Evolutionary conservation across 1,140 invertebrate genomes (phyloP), one percentile per base, ranked within the genome.

Genomic region (Bombus soroeensis): DNA sequence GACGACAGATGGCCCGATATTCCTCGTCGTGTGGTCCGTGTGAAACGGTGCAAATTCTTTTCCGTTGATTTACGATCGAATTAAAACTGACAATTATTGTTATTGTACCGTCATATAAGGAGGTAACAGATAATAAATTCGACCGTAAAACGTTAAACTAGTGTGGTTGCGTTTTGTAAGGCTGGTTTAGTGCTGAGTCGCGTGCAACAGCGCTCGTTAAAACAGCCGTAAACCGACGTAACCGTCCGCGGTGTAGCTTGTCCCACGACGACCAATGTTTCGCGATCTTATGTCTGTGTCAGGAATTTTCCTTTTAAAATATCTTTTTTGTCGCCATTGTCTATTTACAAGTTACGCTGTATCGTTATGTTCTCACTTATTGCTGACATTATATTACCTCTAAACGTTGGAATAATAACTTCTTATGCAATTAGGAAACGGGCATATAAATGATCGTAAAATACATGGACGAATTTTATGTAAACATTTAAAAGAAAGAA

Each of bases 111-210:
- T 95, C 93, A 94, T 95, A 94, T 94, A 94, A 95, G 94, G 92
- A 95, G 94, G 93, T 94, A 95, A 94, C 94, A 95, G 94, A 95
- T 95, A 95, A 95, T 95, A 95, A 95, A 95, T 95, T 94, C 90
- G 90, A 91, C 91, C 94, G 92, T 95, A 95, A 95, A 95, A 94
- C 92, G 92, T 94, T 94, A 92, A 95, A 94, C 93, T 95, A 95
- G 94, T 95, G 94, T 95, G 94, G 93, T 91, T 93, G 92, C 91
- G 93, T 95, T 95, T 94, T 94, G 95, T 95, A 95, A 94, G 93
- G 93, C 90, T 93, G 93, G 92, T 94, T 95, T 95, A 95, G 94
- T 95, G 93, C 93, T 93, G 93, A 95, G 93, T 95, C 93, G 94
- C 94, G 93, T 95, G 95, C 94, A 95, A 94, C 93, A 86, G 84